Evolutionary conservation across 2,888 invertebrate species (phyloP).

Genomic region (Dyspetes luteomarginatus): DNA sequence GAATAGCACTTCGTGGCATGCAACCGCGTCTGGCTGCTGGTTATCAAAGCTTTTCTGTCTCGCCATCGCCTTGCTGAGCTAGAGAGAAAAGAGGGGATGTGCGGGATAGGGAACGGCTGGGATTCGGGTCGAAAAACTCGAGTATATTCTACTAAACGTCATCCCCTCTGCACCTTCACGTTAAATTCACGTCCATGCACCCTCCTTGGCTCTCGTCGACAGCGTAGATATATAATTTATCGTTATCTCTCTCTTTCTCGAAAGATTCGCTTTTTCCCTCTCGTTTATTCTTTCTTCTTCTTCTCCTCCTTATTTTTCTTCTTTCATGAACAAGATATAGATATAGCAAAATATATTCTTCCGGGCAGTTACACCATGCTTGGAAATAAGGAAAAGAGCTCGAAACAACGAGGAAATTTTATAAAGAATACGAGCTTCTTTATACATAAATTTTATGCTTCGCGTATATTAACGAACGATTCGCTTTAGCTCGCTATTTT

Average conservation of each 20-base stretch:
- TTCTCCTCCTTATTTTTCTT: constrained; percentile 10
- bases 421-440: background rate
- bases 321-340: background rate
- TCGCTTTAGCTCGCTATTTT: too few relatives aligned
- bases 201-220: background rate
- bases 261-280: constrained; percentile 27
- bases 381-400: background rate
- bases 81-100: background rate
- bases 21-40: constrained; percentile 50
- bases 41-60: constrained; percentile 66
- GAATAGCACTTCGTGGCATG: constrained; percentile 65
- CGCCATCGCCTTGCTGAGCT: constrained; percentile 32
- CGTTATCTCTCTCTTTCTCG: constrained; percentile 43
- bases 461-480: background rate
- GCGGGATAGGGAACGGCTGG: constrained; percentile 49
- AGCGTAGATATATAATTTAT: constrained; percentile 54
- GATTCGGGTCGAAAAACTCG: constrained; percentile 68
- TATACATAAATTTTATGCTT: background rate
- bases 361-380: background rate
- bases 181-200: constrained; percentile 52
- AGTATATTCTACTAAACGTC: constrained; percentile 68
- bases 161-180: constrained; percentile 57
- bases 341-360: background rate
- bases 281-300: constrained; percentile 43
- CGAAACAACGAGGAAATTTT: background rate